These are phyloP conservation scores for Gnathonemus echidnorhynchus DNA, from an alignment of 2,113 vertebrate species.

Conservation along the genomic window DNA sequence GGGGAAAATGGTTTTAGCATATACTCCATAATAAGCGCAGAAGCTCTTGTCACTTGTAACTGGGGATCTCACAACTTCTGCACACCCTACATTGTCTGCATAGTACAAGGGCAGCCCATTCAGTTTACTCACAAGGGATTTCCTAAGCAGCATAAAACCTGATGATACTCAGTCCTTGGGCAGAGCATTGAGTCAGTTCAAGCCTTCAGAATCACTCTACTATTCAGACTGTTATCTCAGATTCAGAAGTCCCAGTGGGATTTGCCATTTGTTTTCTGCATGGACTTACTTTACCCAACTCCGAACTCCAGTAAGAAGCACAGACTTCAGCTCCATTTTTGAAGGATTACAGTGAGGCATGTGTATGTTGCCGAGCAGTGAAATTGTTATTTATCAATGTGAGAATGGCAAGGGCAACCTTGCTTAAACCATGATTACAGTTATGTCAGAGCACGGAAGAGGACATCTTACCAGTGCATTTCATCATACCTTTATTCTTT, in stretches of 20 bases:
- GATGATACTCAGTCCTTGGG: neutral
- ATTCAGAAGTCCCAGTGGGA: neutral
- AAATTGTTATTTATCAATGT: neutral
- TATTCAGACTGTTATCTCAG: neutral
- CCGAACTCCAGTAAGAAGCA: neutral
- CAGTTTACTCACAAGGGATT: neutral
- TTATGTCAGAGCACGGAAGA: neutral
- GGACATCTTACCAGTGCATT: neutral
- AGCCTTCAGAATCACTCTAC: neutral
- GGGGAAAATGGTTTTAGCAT: neutral
- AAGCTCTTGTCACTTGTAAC: neutral
- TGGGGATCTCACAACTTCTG: neutral
- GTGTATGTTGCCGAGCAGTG: neutral
- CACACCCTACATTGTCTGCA: neutral
- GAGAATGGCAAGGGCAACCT: neutral
- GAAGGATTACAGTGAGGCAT: neutral
- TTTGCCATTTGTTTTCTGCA: neutral
- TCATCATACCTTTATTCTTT: neutral
- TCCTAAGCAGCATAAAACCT: neutral
- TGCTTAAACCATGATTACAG: neutral
- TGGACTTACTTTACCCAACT: neutral
- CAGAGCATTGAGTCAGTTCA: neutral
- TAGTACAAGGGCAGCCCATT: neutral
- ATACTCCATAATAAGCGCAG: neutral
- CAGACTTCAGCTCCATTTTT: neutral